These are phyloP conservation scores for Drosophila aldrichi DNA, from an alignment of 2,888 invertebrate genomes.

Conservation along the genomic window DNA sequence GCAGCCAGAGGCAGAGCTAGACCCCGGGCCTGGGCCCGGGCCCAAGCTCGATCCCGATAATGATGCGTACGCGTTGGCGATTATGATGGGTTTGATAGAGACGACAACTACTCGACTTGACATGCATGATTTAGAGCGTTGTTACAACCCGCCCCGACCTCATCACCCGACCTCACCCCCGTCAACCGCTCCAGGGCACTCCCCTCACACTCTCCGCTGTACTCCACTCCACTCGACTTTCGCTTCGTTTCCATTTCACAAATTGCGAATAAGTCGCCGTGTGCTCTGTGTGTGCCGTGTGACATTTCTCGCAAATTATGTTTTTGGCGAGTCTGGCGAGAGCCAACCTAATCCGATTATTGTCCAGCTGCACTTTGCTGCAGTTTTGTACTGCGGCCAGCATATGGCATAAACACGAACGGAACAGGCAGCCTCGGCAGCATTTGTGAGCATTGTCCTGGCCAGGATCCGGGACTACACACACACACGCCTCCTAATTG, in stretches of 20 bases:
- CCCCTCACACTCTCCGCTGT: neutral
- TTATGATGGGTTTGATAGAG: constrained; percentile 79
- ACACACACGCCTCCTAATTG: constrained; percentile 76
- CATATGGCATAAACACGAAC: constrained; percentile 62
- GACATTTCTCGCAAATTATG: constrained; percentile 82
- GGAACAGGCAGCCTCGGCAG: constrained; percentile 31
- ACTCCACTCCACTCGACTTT: constrained; percentile 24
- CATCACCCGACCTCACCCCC: neutral
- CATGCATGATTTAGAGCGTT: constrained; percentile 76
- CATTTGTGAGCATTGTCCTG: constrained; percentile 50
- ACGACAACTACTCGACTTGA: constrained; percentile 79
- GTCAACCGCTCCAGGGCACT: neutral
- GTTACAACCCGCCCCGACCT: constrained; percentile 29
- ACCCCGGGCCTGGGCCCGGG: constrained; percentile 13
- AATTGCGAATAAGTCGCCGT: constrained; percentile 77
- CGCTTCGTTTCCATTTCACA: constrained; percentile 67
- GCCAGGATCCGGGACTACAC: constrained; percentile 32
- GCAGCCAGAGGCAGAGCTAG: constrained; percentile 10
- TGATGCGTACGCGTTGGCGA: constrained; percentile 72
- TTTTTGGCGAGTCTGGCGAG: constrained; percentile 51
- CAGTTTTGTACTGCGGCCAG: constrained; percentile 53
- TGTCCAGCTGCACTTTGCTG: constrained; percentile 52
- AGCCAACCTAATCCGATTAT: constrained; percentile 74
- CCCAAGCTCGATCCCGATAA: constrained; percentile 57
- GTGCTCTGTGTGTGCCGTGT: constrained; percentile 76